Evolutionary conservation across 2,797 vertebrate genomes (phyloP), one percentile per base, ranked within the genome.

Genomic region (Phoeniculus purpureus): DNA sequence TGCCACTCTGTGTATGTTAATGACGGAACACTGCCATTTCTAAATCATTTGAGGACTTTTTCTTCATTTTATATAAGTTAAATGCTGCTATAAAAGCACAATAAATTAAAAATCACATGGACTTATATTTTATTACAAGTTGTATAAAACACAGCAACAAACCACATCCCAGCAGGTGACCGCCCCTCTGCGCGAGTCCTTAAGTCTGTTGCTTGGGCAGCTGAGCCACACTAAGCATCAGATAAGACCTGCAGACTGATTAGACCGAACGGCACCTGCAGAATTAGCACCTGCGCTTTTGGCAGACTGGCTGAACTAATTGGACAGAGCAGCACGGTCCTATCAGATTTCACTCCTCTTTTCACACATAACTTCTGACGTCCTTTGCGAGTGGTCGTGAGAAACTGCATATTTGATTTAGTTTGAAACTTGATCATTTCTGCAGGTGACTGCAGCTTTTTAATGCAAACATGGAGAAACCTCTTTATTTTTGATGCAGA

Each of bases 221-320:
- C 75, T 75, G 84, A 95, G 73, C 84, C 82, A 71, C 79, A 80
- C 76, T 93, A 77, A 93, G 92, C 66, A 81, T 74, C 52, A 90
- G 66, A 92, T 83, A 94, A 96, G 87, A 87, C 84, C 94, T 89
- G 55, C 61, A 91, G 83, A 90, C 66, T 91, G 84, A 94, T 92
- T 90, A 93, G 82, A 81, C 79, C 52, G 81, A 90, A 82, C 73
- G 87, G 89, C 92, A 92, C 90, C 94, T 96, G 94, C 92, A 94
- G 81, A 93, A 96, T 96, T 94, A 94, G 90, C 91, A 93, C 95
- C 94, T 93, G 92, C 50, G 70, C 47, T 92, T 94, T 87, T 85
- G 93, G 92, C 70, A 82, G 66, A 85, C 73, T 50, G 83, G 59
- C 84, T 93, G 87, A 95, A 81, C 89, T 94, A 95, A 96, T 93